Base-by-base conservation (phyloP, 2,888 invertebrate species). In the Tipula unca region DNA sequence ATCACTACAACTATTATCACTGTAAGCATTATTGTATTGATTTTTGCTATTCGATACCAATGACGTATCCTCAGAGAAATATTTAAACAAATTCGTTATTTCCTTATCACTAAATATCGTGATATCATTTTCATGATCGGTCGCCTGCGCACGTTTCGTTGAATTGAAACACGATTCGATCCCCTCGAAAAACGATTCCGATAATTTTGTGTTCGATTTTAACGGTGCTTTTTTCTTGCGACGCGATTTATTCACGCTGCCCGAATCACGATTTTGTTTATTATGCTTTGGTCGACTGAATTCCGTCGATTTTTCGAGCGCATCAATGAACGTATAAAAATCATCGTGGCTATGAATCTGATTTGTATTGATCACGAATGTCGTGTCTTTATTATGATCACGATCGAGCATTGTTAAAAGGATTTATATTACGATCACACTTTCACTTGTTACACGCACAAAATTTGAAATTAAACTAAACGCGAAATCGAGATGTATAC, bases 161-260 rank as follows among this genome's bases (percentile, higher is more conserved):
- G 83, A 83, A 83, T 83, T 29, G 1, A 35, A 17, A 83, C 83
- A 83, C 29, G 29, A 6, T 29, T 17, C 32, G 35, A 83, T 32
- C n/a, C 83, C 83, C 1, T 83, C 83, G n/a, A 83, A 83, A 83
- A 83, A 83, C 6, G 83, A 83, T 83, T 83, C 83, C 3, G 32
- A 83, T n/a, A 83, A 14, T 32, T 83, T 83, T 83, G 83, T 83
- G 25, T 69, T 69, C 69, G 69, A 17, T n/a, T n/a, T 48, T 48
- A 48, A 48, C 10, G 25, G 6, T 4, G 48, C 5, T 25, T 25
- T 6, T 69, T 69, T 69, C 48, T 48, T 48, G 48, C 10, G 69
- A 25, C 25, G 69, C 69, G 8, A 1, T 54, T 54, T 54, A 82
- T 29, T 29, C n/a, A n/a, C n/a, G 82, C 29, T 13, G 3, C 13